phyloP scores from a whole-genome alignment of 2,888 invertebrate species.

The Zelleria hepariella region DNA sequence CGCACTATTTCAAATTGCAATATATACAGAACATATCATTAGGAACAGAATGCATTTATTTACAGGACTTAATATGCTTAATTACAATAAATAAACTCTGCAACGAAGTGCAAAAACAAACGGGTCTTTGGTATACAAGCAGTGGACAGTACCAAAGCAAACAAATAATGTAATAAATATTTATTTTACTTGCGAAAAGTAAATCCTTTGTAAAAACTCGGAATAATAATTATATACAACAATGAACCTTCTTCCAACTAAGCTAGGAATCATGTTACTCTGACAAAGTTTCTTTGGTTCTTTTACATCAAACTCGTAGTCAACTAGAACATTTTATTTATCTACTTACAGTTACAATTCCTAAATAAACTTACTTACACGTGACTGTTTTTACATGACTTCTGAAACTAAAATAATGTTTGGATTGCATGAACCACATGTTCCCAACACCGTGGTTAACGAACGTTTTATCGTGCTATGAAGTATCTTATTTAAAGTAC shows the following conservation, averaged over 20 bases:
- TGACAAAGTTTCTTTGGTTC: background rate
- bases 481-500: too few relatives aligned
- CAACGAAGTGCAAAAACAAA: background rate
- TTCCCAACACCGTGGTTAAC: too few relatives aligned
- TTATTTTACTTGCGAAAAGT: background rate
- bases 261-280: background rate
- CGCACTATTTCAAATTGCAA: background rate
- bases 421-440: too few relatives aligned
- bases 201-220: background rate
- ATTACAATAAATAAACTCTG: background rate
- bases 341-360: background rate
- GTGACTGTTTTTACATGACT: too few relatives aligned
- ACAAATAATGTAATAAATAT: background rate
- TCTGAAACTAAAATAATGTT: too few relatives aligned
- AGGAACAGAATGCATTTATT: background rate
- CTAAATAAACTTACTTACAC: too few relatives aligned
- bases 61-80: background rate
- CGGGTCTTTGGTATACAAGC: slow-evolving; percentile 2
- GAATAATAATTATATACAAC: background rate
- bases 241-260: background rate
- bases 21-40: background rate
- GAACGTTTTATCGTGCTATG: too few relatives aligned
- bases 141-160: background rate
- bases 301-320: background rate
- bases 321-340: background rate